Evolutionary conservation across 2,113 vertebrate genomes (phyloP).

Genomic region (Ctenomys sociabilis): DNA sequence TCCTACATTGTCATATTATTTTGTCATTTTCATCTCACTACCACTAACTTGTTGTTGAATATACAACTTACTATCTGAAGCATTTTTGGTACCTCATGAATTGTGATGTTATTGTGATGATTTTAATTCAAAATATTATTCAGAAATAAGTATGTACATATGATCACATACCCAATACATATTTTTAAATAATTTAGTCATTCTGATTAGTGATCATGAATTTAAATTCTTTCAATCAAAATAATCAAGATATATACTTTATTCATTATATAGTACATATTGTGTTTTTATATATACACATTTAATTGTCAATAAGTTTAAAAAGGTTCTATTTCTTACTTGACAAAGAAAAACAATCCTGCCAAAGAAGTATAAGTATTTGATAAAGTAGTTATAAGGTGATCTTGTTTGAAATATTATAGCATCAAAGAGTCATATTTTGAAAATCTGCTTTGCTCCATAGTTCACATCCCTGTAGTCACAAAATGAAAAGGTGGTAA

Average conservation of each 20-base stretch:
- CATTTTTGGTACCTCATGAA: neutral
- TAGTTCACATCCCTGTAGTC: neutral
- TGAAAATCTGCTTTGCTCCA: too few relatives aligned
- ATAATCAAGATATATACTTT: neutral
- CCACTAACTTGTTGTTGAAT: neutral
- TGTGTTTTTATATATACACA: neutral
- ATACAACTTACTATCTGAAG: neutral
- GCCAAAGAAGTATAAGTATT: neutral
- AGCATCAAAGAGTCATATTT: neutral
- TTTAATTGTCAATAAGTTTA: neutral
- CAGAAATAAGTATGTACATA: neutral
- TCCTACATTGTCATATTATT: neutral
- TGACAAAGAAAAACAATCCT: neutral
- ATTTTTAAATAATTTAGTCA: neutral
- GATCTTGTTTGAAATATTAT: neutral
- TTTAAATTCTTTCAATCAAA: neutral
- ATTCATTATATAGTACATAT: neutral
- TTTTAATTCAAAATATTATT: constrained; percentile 16
- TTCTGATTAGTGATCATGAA: neutral
- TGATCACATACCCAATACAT: neutral
- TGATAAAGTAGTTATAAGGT: neutral
- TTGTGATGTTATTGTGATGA: neutral
- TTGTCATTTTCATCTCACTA: neutral
- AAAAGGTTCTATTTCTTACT: neutral
- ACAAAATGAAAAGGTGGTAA: neutral